Percentiles rank a stretch among this genome's conserved stretches.
Conservation (phyloP, 1,140 invertebrate genomes). For the Eriocheir sinensis region DNA sequence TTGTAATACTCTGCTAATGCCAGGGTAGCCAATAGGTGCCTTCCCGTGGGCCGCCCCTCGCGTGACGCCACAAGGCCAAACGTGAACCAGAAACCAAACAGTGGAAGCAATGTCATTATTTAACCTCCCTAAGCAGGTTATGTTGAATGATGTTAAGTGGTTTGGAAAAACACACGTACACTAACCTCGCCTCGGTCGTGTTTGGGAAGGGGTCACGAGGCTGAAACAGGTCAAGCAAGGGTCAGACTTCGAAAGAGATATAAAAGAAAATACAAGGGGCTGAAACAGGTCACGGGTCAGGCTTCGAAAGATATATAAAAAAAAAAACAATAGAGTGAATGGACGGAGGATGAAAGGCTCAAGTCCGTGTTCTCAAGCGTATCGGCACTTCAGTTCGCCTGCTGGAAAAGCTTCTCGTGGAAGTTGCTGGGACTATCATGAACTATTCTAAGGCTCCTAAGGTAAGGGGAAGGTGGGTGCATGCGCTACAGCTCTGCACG, state of each 20-base stretch:
- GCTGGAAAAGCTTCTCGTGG: no score
- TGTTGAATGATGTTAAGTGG: conserved; percentile 20
- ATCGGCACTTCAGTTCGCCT: no score
- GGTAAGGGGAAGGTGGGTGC: no score
- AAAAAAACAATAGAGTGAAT: background rate
- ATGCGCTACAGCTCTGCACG: background rate
- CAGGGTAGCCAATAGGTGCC: no score
- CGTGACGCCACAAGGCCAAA: background rate
- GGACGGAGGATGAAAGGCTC: no score
- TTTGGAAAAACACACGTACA: background rate
- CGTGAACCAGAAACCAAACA: background rate
- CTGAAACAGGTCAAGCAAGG: background rate
- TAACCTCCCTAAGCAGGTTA: background rate
- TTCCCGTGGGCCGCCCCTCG: background rate
- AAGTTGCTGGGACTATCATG: no score
- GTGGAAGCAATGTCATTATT: conserved; percentile 15
- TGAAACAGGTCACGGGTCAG: background rate
- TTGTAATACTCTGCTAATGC: no score
- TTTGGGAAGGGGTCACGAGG: background rate
- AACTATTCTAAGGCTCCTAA: background rate
- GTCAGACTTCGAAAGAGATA: background rate
- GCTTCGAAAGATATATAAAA: background rate
- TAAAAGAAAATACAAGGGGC: conserved; percentile 25
- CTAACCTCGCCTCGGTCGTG: background rate
- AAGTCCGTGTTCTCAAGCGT: no score